These are phyloP conservation scores for Polydrusus tereticollis DNA, from an alignment of 2,888 invertebrate species.

Conservation along the genomic window DNA sequence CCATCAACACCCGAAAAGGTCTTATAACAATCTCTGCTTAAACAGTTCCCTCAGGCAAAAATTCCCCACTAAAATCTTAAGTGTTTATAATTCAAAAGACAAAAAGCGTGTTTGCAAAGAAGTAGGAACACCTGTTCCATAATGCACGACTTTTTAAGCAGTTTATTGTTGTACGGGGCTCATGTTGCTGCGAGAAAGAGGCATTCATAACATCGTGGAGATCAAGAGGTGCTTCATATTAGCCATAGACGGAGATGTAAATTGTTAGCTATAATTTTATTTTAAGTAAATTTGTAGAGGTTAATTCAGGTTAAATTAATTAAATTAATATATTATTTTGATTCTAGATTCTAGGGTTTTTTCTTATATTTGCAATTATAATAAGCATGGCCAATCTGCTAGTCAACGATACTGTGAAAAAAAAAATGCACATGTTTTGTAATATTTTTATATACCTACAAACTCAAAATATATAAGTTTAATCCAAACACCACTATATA, in stretches of 20 bases:
- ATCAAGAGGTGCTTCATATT: constrained; percentile 1
- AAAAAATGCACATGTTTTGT: no score
- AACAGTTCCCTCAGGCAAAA: constrained; percentile 21
- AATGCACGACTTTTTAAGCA: constrained; percentile 59
- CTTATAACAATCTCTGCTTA: constrained; percentile 9
- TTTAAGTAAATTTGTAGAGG: not conserved
- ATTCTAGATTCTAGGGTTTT: no score
- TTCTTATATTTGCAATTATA: no score
- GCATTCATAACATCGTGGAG: constrained; percentile 14
- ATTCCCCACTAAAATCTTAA: constrained; percentile 42
- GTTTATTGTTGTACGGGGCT: constrained; percentile 56
- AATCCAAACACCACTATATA: no score
- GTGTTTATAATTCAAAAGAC: constrained; percentile 47
- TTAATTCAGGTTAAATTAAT: no score
- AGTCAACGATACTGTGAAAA: no score
- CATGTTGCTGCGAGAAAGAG: constrained; percentile 27
- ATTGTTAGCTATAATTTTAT: not conserved
- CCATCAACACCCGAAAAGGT: constrained; percentile 11
- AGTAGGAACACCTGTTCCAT: constrained; percentile 58
- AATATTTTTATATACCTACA: no score
- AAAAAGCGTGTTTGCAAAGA: constrained; percentile 43
- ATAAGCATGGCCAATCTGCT: no score
- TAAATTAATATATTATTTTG: no score
- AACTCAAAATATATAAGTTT: no score
- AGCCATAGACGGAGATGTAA: constrained; percentile 1